phyloP scores from a whole-genome alignment of 2,113 vertebrate genomes.

The Microtus ochrogaster region DNA sequence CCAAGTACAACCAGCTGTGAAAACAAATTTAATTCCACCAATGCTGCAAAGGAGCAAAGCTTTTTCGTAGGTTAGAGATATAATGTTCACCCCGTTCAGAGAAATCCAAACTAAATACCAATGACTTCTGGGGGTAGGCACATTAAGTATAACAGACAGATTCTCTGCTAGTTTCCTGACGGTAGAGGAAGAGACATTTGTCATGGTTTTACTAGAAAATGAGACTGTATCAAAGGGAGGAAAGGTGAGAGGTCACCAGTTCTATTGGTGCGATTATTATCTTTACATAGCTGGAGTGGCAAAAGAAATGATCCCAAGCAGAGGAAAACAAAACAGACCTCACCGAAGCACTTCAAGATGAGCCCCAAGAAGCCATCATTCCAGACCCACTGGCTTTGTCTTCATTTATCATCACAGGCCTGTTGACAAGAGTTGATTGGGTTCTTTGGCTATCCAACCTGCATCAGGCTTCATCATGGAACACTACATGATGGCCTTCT shows the following conservation, averaged over 20 bases:
- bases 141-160: constrained; percentile 90
- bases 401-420: constrained; percentile 84
- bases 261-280: constrained; percentile 89
- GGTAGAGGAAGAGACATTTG: constrained; percentile 87
- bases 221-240: constrained; percentile 90
- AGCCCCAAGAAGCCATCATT: constrained; percentile 86
- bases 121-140: constrained; percentile 90
- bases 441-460: constrained; percentile 68
- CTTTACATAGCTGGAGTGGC: constrained; percentile 91
- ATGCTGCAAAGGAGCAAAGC: constrained; percentile 91
- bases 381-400: constrained; percentile 82
- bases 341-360: constrained; percentile 91
- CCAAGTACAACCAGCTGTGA: constrained; percentile 98
- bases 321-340: constrained; percentile 91
- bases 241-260: constrained; percentile 88
- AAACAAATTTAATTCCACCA: constrained; percentile 94
- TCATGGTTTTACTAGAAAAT: constrained; percentile 90
- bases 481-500: constrained; percentile 31
- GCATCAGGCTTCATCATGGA: constrained; percentile 61
- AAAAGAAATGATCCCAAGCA: constrained; percentile 90
- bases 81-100: constrained; percentile 92
- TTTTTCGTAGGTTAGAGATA: constrained; percentile 95
- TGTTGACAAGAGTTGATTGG: constrained; percentile 82
- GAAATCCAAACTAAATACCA: constrained; percentile 94
- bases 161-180: constrained; percentile 87